These are phyloP conservation scores for Peromyscus melanophrys DNA, from an alignment of 2,797 vertebrate species.

Conservation along the genomic window DNA sequence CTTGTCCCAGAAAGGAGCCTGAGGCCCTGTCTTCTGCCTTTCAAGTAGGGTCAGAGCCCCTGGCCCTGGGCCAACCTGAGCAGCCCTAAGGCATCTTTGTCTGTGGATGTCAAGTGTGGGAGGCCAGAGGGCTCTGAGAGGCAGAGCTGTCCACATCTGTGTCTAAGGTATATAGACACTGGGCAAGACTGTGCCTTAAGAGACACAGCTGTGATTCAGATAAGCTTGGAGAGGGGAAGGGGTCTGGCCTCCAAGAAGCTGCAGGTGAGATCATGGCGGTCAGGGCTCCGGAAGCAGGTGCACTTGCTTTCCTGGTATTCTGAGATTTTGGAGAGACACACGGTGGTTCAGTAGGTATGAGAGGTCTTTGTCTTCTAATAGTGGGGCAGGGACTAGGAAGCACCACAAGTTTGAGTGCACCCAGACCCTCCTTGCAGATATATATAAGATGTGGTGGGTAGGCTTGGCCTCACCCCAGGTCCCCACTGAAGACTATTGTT, in stretches of 20 bases:
- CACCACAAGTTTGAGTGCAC: background rate
- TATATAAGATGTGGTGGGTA: background rate
- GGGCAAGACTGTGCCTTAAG: background rate
- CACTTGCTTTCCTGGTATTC: background rate
- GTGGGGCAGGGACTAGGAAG: background rate
- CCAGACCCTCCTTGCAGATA: background rate
- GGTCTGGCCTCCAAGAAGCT: background rate
- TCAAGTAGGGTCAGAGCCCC: background rate
- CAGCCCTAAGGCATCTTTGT: background rate
- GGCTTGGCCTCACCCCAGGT: background rate
- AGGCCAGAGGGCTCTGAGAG: background rate
- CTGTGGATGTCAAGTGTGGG: background rate
- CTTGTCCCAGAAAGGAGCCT: background rate
- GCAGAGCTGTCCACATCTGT: background rate
- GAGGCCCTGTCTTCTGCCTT: background rate
- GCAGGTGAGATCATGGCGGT: background rate
- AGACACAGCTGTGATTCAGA: background rate
- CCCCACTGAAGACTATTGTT: background rate
- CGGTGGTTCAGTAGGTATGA: background rate
- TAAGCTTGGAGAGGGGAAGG: too few relatives aligned
- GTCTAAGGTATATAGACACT: background rate
- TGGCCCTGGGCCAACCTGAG: background rate
- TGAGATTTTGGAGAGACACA: background rate
- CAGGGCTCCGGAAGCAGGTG: background rate
- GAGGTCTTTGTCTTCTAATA: too few relatives aligned